Evolutionary conservation across 2,888 invertebrate genomes (phyloP), one percentile per base, ranked within the genome.

Genomic region (Yponomeuta evonymella): DNA sequence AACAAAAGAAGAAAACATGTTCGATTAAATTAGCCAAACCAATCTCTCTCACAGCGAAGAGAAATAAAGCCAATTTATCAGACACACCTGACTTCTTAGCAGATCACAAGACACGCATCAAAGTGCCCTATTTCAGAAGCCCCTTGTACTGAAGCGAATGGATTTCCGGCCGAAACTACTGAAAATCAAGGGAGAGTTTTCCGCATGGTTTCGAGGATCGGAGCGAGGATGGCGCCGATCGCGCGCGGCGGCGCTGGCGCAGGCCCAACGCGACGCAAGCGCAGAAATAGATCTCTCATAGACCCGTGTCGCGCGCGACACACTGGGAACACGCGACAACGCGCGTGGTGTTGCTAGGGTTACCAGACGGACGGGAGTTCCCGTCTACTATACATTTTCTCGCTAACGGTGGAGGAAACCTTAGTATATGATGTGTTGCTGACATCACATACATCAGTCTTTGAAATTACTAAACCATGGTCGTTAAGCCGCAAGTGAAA

Each of bases 71-170:
- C 51, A 58, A 58, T 58, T 15, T 58, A 58, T 58, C 51, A 58
- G 15, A 58, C 51, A 58, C 51, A 58, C 51, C 51, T 58, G 51
- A 58, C 51, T 58, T 58, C 51, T 58, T 58, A 15, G 15, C 51
- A 58, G 51, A 58, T 58, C 51, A 58, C 51, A 58, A 58, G 51
- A 58, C 51, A 58, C 51, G 51, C 51, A 58, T 58, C 51, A 15
- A 58, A 58, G 51, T 58, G 15, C 15, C 51, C 51, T 58, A 58
- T 58, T 58, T 15, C 4, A 8, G 51, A 15, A 58, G 12, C 51
- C 51, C 15, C 51, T 15, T 58, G 1, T 58, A 9, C 15, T 1
- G 4, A 58, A 15, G 1, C 51, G 51, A 12, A 8, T 15, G 8
- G 15, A 58, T 58, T 58, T 12, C 1, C 51, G 43, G 9, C 8